A percentile compares a stretch with the other conserved stretches of the same genome.
Conservation (phyloP, 2,113 vertebrate genomes). For the Ivindomyrus marchei region DNA sequence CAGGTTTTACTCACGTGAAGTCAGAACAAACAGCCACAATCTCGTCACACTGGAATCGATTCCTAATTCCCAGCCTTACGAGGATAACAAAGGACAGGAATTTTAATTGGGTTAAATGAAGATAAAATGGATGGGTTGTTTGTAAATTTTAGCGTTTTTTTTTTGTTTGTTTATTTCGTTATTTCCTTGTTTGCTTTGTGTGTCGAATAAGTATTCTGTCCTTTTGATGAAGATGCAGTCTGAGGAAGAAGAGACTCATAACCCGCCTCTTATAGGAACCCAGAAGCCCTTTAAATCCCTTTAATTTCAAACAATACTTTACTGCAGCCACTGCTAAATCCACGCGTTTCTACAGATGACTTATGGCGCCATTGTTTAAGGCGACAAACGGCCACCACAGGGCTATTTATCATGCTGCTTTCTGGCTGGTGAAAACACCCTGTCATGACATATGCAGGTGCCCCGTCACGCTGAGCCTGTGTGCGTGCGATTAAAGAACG, state of each 20-base stretch:
- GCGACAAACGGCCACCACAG: background rate
- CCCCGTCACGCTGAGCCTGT: background rate
- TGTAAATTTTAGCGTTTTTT: background rate
- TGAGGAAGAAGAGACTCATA: constrained; percentile 16
- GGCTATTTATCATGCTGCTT: constrained; percentile 5
- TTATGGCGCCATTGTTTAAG: constrained; percentile 1
- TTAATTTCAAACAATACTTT: constrained; percentile 5
- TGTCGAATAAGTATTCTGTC: constrained; percentile 29
- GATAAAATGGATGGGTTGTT: background rate
- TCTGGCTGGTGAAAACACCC: background rate
- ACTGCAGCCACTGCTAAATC: background rate
- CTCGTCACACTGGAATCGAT: background rate
- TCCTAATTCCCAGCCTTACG: background rate
- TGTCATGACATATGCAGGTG: background rate
- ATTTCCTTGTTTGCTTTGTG: background rate
- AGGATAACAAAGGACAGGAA: background rate
- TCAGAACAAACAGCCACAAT: background rate
- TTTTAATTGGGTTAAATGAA: constrained; percentile 12
- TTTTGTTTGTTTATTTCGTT: background rate
- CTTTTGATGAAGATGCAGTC: background rate
- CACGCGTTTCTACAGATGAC: background rate
- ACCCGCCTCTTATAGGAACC: background rate
- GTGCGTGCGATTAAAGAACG: background rate
- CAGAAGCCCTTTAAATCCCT: background rate
- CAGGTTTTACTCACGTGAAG: background rate